Percentiles rank a stretch among this genome's conserved stretches.
Evolutionary conservation across 2,113 vertebrate species (phyloP).

Genomic region (Cynoglossus semilaevis): DNA sequence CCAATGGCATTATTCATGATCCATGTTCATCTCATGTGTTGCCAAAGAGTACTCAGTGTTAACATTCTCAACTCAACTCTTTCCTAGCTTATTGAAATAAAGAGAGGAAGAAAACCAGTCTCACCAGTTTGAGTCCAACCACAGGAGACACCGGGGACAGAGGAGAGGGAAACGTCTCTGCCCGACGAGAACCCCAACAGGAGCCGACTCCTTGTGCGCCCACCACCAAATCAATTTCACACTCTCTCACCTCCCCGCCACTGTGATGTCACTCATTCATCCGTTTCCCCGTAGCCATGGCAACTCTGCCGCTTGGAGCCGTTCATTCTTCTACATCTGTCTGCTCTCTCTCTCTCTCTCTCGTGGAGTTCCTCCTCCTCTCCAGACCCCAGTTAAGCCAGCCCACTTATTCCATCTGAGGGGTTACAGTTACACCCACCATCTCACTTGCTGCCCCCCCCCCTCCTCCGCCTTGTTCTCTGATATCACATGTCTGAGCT

Average conservation of each 20-base stretch:
- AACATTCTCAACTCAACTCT: background rate
- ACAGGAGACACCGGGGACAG: constrained; percentile 40
- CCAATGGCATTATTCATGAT: constrained; percentile 19
- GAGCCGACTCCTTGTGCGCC: constrained; percentile 66
- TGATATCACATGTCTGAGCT: constrained; percentile 6
- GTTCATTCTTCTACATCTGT: constrained; percentile 67
- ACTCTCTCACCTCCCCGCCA: constrained; percentile 86
- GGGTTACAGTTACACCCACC: constrained; percentile 63
- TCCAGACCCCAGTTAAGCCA: constrained; percentile 48
- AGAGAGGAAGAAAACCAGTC: constrained; percentile 40
- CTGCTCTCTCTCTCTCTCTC: constrained; percentile 34
- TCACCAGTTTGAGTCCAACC: constrained; percentile 76
- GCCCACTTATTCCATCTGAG: constrained; percentile 53
- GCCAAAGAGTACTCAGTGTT: constrained; percentile 18
- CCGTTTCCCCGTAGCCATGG: constrained; percentile 87
- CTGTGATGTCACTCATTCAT: constrained; percentile 92
- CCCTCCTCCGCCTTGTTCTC: constrained; percentile 15
- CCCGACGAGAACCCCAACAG: constrained; percentile 63
- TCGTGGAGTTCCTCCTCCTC: constrained; percentile 48
- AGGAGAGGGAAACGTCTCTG: constrained; percentile 75
- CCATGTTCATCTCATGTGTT: constrained; percentile 6
- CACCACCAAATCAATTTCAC: constrained; percentile 93
- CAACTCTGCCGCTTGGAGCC: constrained; percentile 83
- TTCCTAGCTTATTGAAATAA: constrained; percentile 17
- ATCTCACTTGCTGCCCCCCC: too few relatives aligned